Percentiles rank a stretch among this genome's conserved stretches.
These are phyloP conservation scores for Galaxea fascicularis DNA, from an alignment of 92 coral and sea anemone genomes.

Conservation along the genomic window DNA sequence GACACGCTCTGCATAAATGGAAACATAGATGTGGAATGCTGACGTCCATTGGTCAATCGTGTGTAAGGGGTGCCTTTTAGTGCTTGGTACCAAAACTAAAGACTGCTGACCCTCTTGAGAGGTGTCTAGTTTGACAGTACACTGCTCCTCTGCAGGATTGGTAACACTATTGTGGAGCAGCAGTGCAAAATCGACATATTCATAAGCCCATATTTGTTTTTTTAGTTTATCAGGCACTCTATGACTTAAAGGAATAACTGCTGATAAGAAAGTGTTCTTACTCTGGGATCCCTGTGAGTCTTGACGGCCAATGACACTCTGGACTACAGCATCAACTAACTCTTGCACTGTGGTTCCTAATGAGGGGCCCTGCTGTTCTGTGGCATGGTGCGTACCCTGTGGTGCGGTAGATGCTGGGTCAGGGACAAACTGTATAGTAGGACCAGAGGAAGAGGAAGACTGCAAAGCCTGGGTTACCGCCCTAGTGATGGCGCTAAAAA, in stretches of 20 bases:
- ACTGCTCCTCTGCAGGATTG: too few relatives aligned
- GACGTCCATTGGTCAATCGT: too few relatives aligned
- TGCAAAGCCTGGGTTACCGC: not conserved
- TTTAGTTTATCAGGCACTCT: too few relatives aligned
- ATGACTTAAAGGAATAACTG: slow-evolving; percentile 1
- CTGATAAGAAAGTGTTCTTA: slow-evolving; percentile 24
- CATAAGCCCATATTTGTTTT: too few relatives aligned
- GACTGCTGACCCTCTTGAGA: not conserved
- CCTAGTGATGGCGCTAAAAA: not conserved
- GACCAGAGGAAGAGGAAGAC: not conserved
- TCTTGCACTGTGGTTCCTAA: too few relatives aligned
- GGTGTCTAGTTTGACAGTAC: not conserved
- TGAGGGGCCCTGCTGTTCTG: not conserved
- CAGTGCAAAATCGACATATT: too few relatives aligned
- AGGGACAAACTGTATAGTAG: not conserved
- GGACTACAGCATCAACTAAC: too few relatives aligned
- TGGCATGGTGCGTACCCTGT: not conserved
- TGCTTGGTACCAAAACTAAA: not conserved
- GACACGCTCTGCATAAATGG: too few relatives aligned
- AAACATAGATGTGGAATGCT: too few relatives aligned
- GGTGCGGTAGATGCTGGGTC: not conserved
- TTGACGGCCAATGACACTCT: not conserved
- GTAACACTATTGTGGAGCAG: too few relatives aligned
- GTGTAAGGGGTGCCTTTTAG: not conserved
- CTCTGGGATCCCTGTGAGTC: not conserved